phyloP scores from a whole-genome alignment of 2,113 vertebrate species.

The Micronycteris hirsuta region DNA sequence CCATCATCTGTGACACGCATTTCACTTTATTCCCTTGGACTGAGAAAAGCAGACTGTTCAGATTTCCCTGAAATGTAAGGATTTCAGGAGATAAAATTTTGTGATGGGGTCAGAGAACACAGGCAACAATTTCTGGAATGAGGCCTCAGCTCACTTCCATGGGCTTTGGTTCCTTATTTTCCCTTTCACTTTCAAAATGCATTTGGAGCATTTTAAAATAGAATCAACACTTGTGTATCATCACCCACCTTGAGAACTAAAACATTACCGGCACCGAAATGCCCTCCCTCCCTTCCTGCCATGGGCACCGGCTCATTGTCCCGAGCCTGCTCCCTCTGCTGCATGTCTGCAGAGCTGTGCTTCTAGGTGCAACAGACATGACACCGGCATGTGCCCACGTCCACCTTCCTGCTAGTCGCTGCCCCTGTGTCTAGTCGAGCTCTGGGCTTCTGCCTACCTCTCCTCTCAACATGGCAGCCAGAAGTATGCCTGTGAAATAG shows the following conservation, averaged over 20 bases:
- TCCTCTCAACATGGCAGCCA: not conserved
- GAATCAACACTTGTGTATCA: not conserved
- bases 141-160: not conserved
- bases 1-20: not conserved
- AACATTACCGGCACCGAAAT: not conserved
- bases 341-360: not conserved
- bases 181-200: not conserved
- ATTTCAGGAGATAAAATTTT: not conserved
- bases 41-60: not conserved
- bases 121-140: not conserved
- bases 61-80: not conserved
- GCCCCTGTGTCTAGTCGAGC: not conserved
- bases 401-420: not conserved
- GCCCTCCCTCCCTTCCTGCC: not conserved
- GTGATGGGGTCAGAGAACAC: not conserved
- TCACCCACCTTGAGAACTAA: not conserved
- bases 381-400: not conserved
- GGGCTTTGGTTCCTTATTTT: not conserved
- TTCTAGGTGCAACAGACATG: not conserved
- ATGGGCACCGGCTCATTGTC: not conserved
- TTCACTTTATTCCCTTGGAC: not conserved
- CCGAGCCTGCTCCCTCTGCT: not conserved
- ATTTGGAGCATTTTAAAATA: not conserved
- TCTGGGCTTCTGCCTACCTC: not conserved
- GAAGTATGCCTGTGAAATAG: not conserved